Conservation (phyloP, 2,797 vertebrate genomes). For the Chrysolophus pictus region DNA sequence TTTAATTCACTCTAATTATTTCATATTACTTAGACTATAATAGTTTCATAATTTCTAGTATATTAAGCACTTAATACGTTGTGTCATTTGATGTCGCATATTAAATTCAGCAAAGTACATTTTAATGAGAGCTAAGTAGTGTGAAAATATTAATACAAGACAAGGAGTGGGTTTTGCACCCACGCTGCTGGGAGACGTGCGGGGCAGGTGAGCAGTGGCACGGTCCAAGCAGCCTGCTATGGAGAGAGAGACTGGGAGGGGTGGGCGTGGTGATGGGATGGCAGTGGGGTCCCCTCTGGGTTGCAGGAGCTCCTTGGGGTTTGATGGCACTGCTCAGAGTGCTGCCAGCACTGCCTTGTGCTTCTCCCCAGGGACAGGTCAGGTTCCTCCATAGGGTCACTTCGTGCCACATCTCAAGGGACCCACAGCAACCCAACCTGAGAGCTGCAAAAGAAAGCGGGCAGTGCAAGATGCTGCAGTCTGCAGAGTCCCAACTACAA, state of each 20-base stretch:
- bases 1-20: constrained; percentile 83
- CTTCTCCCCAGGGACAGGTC: background rate
- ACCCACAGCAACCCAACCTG: accelerated
- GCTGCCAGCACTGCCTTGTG: accelerated
- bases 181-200: accelerated
- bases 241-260: accelerated
- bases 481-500: accelerated
- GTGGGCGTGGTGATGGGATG: background rate
- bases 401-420: accelerated
- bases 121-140: constrained; percentile 86
- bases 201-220: background rate
- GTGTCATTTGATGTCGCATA: constrained; percentile 84
- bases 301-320: accelerated
- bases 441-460: accelerated
- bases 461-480: accelerated
- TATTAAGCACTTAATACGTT: constrained; percentile 88
- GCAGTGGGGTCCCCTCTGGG: background rate
- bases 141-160: constrained; percentile 78
- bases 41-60: constrained; percentile 87
- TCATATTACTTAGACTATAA: constrained; percentile 77
- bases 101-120: constrained; percentile 85
- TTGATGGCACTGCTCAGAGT: background rate
- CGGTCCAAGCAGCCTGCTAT: accelerated
- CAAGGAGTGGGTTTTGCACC: constrained; percentile 43
- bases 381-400: background rate